These are phyloP conservation scores for Drosophila baimaii DNA, from an alignment of 1,140 invertebrate genomes.

Conservation along the genomic window DNA sequence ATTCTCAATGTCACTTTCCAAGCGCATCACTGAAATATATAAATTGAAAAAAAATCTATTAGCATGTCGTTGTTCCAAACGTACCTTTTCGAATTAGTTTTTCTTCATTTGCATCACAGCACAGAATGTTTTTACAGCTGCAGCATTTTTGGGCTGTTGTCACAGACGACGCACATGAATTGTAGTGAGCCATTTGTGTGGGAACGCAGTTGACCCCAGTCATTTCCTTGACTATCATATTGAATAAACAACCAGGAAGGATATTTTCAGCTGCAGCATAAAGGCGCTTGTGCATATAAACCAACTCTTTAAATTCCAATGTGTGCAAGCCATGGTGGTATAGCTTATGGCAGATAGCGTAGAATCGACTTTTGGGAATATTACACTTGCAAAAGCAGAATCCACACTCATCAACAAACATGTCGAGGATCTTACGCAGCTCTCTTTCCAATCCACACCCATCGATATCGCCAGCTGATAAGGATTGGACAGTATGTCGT, in stretches of 20 bases:
- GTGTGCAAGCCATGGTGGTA: constrained; percentile 65
- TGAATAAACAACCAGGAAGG: constrained; percentile 64
- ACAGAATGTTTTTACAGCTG: constrained; percentile 57
- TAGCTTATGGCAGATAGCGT: constrained; percentile 68
- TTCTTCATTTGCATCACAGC: constrained; percentile 56
- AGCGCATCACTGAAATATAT: constrained; percentile 2
- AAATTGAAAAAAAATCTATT: not conserved
- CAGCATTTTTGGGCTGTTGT: constrained; percentile 48
- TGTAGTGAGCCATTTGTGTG: not conserved
- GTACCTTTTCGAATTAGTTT: constrained; percentile 49
- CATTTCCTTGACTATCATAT: constrained; percentile 66
- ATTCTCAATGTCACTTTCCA: constrained; percentile 22
- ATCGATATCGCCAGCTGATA: constrained; percentile 57
- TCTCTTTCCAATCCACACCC: constrained; percentile 58
- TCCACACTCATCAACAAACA: constrained; percentile 70
- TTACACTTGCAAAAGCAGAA: constrained; percentile 72
- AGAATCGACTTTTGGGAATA: constrained; percentile 70
- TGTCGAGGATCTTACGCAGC: constrained; percentile 67
- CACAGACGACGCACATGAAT: not conserved
- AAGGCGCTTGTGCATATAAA: constrained; percentile 70
- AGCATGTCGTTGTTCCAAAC: not conserved
- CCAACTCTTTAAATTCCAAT: constrained; percentile 61
- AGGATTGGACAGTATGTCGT: constrained; percentile 46
- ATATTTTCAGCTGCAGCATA: constrained; percentile 68
- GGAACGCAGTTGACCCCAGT: constrained; percentile 18